These are phyloP conservation scores for Sarcophaga carnaria DNA, from an alignment of 2,888 invertebrate genomes.

Conservation along the genomic window DNA sequence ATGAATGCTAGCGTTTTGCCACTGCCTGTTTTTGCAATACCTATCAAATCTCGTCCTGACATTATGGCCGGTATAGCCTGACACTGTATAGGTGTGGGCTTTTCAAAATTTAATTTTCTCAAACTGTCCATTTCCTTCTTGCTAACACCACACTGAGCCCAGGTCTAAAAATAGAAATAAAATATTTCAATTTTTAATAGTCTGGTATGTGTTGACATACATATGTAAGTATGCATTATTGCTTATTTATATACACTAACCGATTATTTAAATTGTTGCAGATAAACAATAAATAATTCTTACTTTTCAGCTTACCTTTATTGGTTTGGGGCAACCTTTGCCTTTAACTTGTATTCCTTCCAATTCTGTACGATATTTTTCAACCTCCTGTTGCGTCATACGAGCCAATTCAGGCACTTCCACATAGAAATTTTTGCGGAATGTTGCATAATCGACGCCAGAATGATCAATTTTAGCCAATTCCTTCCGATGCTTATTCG, in stretches of 20 bases:
- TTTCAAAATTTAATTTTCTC: constrained; percentile 95
- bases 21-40: constrained; percentile 99
- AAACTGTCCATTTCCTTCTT: constrained; percentile 96
- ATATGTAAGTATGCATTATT: too few species aligned
- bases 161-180: constrained; percentile 83
- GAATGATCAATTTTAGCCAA: constrained; percentile 95
- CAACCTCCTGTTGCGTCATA: constrained; percentile 94
- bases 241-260: too few species aligned
- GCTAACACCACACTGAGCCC: constrained; percentile 99
- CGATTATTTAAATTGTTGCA: too few species aligned
- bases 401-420: constrained; percentile 97
- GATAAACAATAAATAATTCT: not conserved
- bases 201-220: too few species aligned
- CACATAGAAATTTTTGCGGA: constrained; percentile 97
- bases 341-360: constrained; percentile 98
- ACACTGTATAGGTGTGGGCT: constrained; percentile 99
- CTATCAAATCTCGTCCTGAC: constrained; percentile 97
- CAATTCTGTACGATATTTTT: constrained; percentile 91
- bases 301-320: constrained; percentile 83
- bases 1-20: constrained; percentile 99
- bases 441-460: constrained; percentile 92
- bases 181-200: too few species aligned
- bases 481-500: constrained; percentile 95
- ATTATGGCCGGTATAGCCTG: constrained; percentile 99
- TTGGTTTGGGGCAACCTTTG: constrained; percentile 97